Conservation (phyloP, 2,797 vertebrate species). For the Anableps anableps region DNA sequence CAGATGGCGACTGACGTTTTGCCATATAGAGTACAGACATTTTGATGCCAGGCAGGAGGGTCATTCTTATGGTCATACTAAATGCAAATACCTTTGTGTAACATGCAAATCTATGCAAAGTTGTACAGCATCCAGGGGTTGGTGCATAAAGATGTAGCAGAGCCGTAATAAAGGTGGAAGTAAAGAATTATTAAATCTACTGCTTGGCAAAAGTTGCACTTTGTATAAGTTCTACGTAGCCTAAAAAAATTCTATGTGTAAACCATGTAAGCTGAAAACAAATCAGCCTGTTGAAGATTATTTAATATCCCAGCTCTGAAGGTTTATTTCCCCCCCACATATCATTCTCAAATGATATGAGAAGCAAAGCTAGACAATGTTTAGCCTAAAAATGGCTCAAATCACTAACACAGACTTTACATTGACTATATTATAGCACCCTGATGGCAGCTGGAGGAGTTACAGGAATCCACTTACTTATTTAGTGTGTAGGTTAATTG, state of each 20-base stretch:
- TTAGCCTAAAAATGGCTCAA: background rate
- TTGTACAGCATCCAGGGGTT: background rate
- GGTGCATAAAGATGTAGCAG: constrained; percentile 10
- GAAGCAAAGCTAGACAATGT: background rate
- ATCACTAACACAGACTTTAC: background rate
- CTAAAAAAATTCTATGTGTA: background rate
- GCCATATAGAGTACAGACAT: constrained; percentile 9
- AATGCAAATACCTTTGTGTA: constrained; percentile 54
- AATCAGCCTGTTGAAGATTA: background rate
- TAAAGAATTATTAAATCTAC: background rate
- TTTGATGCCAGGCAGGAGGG: constrained; percentile 43
- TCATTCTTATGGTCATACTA: constrained; percentile 34
- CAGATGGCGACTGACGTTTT: constrained; percentile 51
- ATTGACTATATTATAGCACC: background rate
- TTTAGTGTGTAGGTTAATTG: constrained; percentile 34
- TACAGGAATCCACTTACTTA: constrained; percentile 12
- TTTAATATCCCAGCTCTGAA: background rate
- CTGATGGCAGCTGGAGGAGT: constrained; percentile 1
- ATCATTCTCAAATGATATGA: background rate
- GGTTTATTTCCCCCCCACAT: too few relatives aligned
- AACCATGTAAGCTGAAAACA: background rate
- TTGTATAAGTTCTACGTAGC: background rate
- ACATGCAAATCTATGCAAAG: constrained; percentile 67
- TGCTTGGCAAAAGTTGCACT: background rate
- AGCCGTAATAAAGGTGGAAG: background rate